Base-by-base conservation (phyloP, 2,113 vertebrate genomes). In the Desmodus rotundus region DNA sequence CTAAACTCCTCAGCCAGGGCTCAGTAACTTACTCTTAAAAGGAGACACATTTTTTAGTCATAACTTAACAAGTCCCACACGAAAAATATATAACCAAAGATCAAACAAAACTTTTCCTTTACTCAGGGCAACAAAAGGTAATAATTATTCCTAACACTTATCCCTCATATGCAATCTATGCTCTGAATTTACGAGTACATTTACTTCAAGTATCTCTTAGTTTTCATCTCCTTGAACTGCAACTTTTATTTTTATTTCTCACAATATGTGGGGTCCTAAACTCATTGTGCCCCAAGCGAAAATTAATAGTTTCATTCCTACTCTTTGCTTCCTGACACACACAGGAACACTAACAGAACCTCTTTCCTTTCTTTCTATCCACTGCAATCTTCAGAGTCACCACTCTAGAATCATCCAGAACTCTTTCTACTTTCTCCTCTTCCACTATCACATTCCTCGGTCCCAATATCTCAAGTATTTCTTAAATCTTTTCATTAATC, bases 81-180 rank as follows among this genome's bases (percentile, higher is more conserved):
- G 54, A 92, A 95, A 86, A 89, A 93, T 33, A 58, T 33, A 20
- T 91, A 95, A 96, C n/a, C 47, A 87, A 76, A 77, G 63, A 24
- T 91, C 63, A 95, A 81, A 65, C 47, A 65, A 87, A 72, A 74
- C 86, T 47, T 96, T 90, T 87, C 38, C 20, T 90, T 52, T 72
- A 20, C 7, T 86, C 14, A 43, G 43, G 16, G 58, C 26, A 91
- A 94, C 38, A 76, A 77, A 95, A 91, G 22, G 3, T 58, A 58
- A 58, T 58, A 58, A 58, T 58, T 58, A 58, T 58, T 22, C 56
- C 56, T 58, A 58, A 58, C 56, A 24, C 47, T 61, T 74, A 33
- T 74, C 31, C 28, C n/a, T 70, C 67, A 15, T 0, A 3, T 67
- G 6, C 3, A 61, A 13, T 76, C 56, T 84, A 0, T 83, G 13